Base-by-base conservation (phyloP, 1,140 invertebrate genomes). In the Magallana gigas region DNA sequence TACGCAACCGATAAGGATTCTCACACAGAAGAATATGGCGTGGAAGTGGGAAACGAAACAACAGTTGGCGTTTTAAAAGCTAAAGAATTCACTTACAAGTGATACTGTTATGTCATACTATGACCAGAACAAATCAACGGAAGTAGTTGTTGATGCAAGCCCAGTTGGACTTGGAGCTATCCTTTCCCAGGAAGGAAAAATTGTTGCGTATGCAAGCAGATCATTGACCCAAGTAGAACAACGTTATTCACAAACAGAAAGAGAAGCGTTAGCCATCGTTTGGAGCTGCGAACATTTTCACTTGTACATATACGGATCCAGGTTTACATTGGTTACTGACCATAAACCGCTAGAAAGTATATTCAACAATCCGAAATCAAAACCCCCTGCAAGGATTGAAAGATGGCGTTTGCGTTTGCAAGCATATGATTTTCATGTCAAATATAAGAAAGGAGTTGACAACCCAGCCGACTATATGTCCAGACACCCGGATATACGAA, bases 391-490 rank as follows among this genome's bases (percentile, higher is more conserved):
- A 18, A 14, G 71, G 16, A 89, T 87, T 18, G 59, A 89, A 76
- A 83, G 87, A 71, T 92, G 91, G 91, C 57, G 85, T 12, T 85
- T 91, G 11, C 23, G 90, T 7, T 68, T 91, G 23, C 87, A 87
- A 85, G 81, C 89, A 23, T 91, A 90, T 57, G 85, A 90, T 6
- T 11, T 88, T 48, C 36, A 48, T 48, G 36, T 48, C 36, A 48
- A 48, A 48, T 48, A 48, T 48, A 48, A 48, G 36, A 48, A 48
- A 48, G 36, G 36, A 48, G 36, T 83, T 83, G 85, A 87, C n/a
- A 91, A 91, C 86, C 88, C 88, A 36, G 89, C 88, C 58, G 90
- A 91, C 59, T 91, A 90, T 36, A 88, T 91, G 58, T 88, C 87
- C 29, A 81, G 87, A 71, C 88, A 91, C 57, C 36, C 36, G 36